Percentiles rank a stretch among this genome's conserved stretches.
Evolutionary conservation across 1,140 invertebrate genomes (phyloP).

Genomic region (Paralvinella palmiformis): DNA sequence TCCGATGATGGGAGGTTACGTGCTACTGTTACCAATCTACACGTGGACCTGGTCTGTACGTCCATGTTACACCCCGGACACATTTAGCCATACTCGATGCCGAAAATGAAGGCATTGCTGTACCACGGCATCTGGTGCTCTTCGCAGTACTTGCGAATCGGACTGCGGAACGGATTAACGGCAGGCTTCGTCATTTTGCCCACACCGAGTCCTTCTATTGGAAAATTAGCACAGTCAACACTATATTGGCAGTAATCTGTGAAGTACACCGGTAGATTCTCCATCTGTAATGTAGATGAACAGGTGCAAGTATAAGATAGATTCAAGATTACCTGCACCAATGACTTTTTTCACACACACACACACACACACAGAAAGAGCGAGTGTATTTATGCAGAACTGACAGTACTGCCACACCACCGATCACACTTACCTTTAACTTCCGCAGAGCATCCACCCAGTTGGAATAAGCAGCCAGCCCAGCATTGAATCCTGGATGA

Average conservation of each 20-base stretch:
- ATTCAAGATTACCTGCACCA: too few species aligned
- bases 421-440: constrained; percentile 14
- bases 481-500: constrained; percentile 29
- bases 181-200: constrained; percentile 22
- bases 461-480: constrained; percentile 24
- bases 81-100: too few species aligned
- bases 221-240: constrained; percentile 21
- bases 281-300: constrained; percentile 27
- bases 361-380: too few species aligned
- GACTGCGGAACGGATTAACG: constrained; percentile 34
- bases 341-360: too few species aligned
- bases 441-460: constrained; percentile 23
- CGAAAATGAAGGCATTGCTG: constrained; percentile 35
- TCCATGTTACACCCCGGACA: too few species aligned
- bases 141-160: constrained; percentile 24
- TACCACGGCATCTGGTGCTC: constrained; percentile 34
- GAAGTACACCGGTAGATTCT: constrained; percentile 29
- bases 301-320: too few species aligned
- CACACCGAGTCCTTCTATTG: constrained; percentile 15
- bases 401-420: not conserved
- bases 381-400: too few species aligned
- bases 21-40: too few species aligned
- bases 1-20: too few species aligned
- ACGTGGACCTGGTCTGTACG: too few species aligned
- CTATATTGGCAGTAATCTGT: constrained; percentile 37